A percentile compares a stretch with the other conserved stretches of the same genome.
Evolutionary conservation across 2,797 vertebrate genomes (phyloP).

Genomic region (Clarias laeviceps): DNA sequence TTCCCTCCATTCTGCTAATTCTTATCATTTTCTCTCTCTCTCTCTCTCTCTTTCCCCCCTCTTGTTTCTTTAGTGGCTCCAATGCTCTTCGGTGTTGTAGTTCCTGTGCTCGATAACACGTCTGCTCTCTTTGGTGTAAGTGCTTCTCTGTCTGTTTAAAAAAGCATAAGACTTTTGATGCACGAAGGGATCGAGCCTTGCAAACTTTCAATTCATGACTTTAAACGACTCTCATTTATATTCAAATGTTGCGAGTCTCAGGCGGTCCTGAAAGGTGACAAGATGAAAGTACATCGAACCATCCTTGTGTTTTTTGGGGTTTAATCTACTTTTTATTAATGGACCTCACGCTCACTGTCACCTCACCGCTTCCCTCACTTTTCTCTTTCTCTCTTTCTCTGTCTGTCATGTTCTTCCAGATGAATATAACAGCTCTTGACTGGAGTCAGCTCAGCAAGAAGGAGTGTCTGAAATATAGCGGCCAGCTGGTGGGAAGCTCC

Average conservation of each 20-base stretch:
- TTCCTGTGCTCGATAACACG: constrained; percentile 83
- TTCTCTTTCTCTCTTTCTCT: constrained; percentile 66
- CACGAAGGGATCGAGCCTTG: background rate
- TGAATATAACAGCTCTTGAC: constrained; percentile 94
- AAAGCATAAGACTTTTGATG: constrained; percentile 31
- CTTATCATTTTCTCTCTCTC: constrained; percentile 34
- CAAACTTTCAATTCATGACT: background rate
- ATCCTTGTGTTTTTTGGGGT: background rate
- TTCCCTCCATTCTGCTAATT: constrained; percentile 43
- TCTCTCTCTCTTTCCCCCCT: background rate
- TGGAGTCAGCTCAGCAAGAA: constrained; percentile 96
- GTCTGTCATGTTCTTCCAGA: constrained; percentile 66
- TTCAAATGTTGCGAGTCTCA: constrained; percentile 6
- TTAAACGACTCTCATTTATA: constrained; percentile 13
- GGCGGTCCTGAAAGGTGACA: background rate
- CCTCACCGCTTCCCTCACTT: constrained; percentile 50
- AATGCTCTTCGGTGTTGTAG: constrained; percentile 87
- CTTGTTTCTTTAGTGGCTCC: constrained; percentile 80
- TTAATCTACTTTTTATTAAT: background rate
- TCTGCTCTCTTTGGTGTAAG: constrained; percentile 92
- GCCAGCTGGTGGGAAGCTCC: constrained; percentile 86
- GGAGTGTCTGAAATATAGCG: constrained; percentile 91
- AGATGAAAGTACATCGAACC: constrained; percentile 1
- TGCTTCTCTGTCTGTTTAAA: constrained; percentile 2
- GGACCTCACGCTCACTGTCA: background rate